These are phyloP conservation scores for Sphaeridia pumilis DNA, from an alignment of 2,888 invertebrate genomes.

Conservation along the genomic window DNA sequence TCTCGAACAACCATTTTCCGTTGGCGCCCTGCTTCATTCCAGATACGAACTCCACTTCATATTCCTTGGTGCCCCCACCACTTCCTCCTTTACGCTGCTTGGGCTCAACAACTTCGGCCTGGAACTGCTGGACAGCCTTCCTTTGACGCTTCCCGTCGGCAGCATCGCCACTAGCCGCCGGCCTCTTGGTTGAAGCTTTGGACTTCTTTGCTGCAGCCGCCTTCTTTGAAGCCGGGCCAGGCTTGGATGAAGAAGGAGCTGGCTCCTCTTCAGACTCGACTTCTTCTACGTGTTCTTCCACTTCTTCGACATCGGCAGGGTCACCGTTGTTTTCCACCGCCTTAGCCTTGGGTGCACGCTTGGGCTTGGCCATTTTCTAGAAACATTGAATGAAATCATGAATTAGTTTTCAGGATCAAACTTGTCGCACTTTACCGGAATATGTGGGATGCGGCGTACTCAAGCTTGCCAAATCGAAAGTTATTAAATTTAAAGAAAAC, in stretches of 20 bases:
- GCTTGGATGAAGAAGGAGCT: not conserved
- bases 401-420: no score
- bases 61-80: not conserved
- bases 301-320: not conserved
- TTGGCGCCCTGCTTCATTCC: not conserved
- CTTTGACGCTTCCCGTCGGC: not conserved
- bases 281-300: not conserved
- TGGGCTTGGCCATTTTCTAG: not conserved
- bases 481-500: no score
- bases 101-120: not conserved
- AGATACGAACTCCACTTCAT: constrained; percentile 5
- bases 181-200: not conserved
- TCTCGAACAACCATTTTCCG: not conserved
- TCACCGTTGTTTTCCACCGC: not conserved
- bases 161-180: not conserved
- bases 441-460: no score
- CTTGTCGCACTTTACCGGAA: no score
- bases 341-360: not conserved
- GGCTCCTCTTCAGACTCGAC: not conserved
- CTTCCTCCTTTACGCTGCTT: not conserved
- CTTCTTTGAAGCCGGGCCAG: not conserved
- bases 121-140: not conserved
- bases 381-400: not conserved
- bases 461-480: no score
- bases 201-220: not conserved